Conservation (phyloP, 2,797 vertebrate species). For the Ibycter americanus region DNA sequence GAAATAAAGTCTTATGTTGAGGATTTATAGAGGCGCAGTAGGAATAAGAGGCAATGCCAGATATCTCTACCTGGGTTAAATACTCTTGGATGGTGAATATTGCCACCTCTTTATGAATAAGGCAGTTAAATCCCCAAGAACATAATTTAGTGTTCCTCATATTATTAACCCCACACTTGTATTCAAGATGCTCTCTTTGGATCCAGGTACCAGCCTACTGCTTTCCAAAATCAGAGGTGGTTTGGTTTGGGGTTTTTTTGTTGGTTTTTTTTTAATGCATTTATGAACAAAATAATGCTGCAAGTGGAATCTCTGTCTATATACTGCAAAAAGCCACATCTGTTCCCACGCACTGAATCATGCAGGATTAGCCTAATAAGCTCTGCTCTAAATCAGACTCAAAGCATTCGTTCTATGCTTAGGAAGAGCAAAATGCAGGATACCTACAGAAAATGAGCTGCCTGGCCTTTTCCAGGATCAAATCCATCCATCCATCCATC, state of each 20-base stretch:
- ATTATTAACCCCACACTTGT: neutral
- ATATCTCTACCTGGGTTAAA: neutral
- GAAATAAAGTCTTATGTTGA: no score
- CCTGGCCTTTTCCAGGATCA: neutral
- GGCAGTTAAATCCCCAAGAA: neutral
- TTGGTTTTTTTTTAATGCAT: neutral
- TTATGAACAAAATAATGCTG: neutral
- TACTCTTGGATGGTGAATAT: neutral
- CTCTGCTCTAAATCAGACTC: neutral
- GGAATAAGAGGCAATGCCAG: neutral
- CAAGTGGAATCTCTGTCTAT: neutral
- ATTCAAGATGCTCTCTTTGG: neutral
- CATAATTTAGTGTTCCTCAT: neutral
- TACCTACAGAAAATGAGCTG: neutral
- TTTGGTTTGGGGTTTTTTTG: neutral
- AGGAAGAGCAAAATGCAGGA: neutral
- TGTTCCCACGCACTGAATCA: neutral
- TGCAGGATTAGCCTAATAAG: neutral
- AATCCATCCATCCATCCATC: neutral
- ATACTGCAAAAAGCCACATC: neutral
- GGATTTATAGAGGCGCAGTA: neutral
- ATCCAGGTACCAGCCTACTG: neutral
- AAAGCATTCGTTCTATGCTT: neutral
- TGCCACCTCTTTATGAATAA: neutral
- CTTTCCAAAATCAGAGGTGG: neutral